Evolutionary conservation across 2,113 vertebrate genomes (phyloP).

Genomic region (Xiphophorus couchianus): DNA sequence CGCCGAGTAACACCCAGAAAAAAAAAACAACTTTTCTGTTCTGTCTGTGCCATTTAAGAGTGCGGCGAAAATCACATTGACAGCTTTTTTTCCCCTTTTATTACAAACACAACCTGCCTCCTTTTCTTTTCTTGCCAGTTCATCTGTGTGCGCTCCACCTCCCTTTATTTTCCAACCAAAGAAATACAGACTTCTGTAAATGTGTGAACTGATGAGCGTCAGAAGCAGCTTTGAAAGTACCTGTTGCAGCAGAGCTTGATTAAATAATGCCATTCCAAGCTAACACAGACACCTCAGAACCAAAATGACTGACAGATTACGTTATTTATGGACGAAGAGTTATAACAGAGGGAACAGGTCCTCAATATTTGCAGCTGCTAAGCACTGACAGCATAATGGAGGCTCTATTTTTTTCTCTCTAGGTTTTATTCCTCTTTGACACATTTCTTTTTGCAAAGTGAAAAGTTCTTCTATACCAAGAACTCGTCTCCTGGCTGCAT

Average conservation of each 20-base stretch:
- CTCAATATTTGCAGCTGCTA: background rate
- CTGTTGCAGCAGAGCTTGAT: background rate
- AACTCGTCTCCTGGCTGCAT: background rate
- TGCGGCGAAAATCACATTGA: background rate
- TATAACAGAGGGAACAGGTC: background rate
- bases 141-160: background rate
- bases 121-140: background rate
- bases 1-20: background rate
- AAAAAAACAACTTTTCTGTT: background rate
- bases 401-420: background rate
- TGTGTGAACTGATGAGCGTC: background rate
- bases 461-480: background rate
- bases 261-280: background rate
- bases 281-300: background rate
- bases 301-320: background rate
- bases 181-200: background rate
- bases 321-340: background rate
- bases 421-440: background rate
- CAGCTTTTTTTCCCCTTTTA: background rate
- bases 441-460: background rate
- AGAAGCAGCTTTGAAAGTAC: background rate
- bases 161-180: background rate
- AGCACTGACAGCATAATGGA: constrained; percentile 2
- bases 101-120: background rate
- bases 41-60: background rate